These are phyloP conservation scores for Grammomys surdaster DNA, from an alignment of 2,113 vertebrate species.

Conservation along the genomic window DNA sequence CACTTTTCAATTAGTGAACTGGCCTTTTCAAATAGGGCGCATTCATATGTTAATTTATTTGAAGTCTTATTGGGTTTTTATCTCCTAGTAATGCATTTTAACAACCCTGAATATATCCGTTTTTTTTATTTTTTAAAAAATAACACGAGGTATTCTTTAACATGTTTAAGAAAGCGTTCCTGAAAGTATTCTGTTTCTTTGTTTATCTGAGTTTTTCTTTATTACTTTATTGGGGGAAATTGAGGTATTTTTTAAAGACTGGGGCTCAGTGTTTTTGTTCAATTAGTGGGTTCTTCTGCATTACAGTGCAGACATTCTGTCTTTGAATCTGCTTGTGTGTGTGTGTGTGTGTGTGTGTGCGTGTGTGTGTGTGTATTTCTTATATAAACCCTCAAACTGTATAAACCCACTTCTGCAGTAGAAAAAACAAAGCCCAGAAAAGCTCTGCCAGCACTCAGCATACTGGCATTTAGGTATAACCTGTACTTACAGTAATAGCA, in stretches of 20 bases:
- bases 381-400: conserved; percentile 28
- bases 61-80: conserved; percentile 8
- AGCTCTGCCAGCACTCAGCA: neutral
- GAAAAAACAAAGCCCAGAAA: neutral
- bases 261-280: neutral
- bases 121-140: neutral
- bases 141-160: conserved; percentile 16
- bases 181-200: neutral
- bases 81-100: conserved; percentile 24
- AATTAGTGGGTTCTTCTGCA: neutral
- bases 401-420: neutral
- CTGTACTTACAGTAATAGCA: conserved; percentile 10
- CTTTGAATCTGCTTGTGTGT: conserved; percentile 29
- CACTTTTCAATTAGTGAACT: neutral
- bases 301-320: neutral
- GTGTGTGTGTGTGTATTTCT: neutral
- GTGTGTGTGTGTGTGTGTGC: neutral
- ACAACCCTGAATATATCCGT: neutral
- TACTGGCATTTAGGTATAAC: neutral
- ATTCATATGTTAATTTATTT: conserved; percentile 57
- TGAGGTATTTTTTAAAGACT: conserved; percentile 25
- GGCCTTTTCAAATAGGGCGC: conserved; percentile 8
- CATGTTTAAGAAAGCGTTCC: conserved; percentile 33
- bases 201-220: conserved; percentile 43
- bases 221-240: conserved; percentile 29